Evolutionary conservation across 2,113 vertebrate species (phyloP), one percentile per base, ranked within the genome.

Genomic region (Rattus norvegicus): DNA sequence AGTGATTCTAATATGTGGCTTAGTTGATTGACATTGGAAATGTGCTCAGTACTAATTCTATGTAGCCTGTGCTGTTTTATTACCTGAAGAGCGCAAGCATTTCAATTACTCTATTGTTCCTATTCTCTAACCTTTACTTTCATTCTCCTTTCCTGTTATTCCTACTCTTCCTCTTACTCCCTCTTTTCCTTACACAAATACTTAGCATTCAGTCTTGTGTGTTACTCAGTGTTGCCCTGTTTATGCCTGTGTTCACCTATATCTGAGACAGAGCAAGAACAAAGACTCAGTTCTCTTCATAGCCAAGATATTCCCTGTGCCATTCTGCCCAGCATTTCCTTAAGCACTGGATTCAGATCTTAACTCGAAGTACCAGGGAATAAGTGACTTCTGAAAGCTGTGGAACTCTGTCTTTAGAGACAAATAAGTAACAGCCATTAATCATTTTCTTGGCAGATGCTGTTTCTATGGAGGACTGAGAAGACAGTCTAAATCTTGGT

Each of bases 401-500:
- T 92, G 91, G 73, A 83, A 56, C 7, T 67, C 33, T 63, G 9
- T 75, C 77, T 47, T 84, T 67, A 79, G 26, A 80, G 47, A 36
- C 59, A 93, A 95, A 81, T 80, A 93, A 95, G 33, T 97, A 92
- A 97, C 43, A 80, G 20, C 1, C 20, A 28, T 93, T 85, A 69
- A 77, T 95, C 26, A 56, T 97, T 93, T 75, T 91, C 86, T 97
- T 91, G 76, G 73, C 93, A 97, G 92, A 84, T 30, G 65, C 81
- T 84, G 36, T 11, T 75, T 94, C 91, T 16, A 73, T 84, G n/a
- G 87, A 90, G 13, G 28, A 84, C 24, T 63, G 11, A 54, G 12
- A 49, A 69, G 76, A 61, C 54, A 39, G 9, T 70, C 26, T 30
- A 33, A 61, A 67, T 33, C 39, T 92, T 84, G 33, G 65, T 94